A percentile compares a stretch with the other conserved stretches of the same genome.
Conservation (phyloP, 2,113 vertebrate genomes). For the Dendrocopos noguchii region DNA sequence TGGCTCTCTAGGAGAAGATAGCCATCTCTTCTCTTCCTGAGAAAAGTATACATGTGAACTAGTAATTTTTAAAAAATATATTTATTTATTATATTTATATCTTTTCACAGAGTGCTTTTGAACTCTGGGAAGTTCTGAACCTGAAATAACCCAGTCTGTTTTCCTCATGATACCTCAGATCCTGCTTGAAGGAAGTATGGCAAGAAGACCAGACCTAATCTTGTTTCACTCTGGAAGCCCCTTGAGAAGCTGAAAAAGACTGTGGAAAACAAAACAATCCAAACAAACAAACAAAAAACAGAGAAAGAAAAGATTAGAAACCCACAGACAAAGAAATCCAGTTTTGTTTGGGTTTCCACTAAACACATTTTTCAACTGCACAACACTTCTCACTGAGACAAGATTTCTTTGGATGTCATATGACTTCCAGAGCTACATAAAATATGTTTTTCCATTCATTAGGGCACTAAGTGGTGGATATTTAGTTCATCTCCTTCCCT, state of each 20-base stretch:
- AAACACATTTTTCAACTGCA: background rate
- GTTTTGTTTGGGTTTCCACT: background rate
- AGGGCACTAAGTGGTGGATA: background rate
- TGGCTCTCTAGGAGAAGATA: background rate
- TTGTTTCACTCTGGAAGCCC: background rate
- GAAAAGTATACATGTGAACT: background rate
- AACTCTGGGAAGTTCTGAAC: background rate
- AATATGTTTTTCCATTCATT: background rate
- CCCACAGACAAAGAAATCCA: background rate
- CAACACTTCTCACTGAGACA: background rate
- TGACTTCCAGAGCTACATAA: background rate
- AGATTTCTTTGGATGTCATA: background rate
- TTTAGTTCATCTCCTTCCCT: background rate
- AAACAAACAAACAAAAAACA: background rate
- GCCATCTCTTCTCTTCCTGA: background rate
- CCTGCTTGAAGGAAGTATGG: background rate
- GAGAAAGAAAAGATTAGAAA: background rate
- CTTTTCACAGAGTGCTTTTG: background rate
- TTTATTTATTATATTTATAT: too few species aligned
- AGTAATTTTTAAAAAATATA: background rate
- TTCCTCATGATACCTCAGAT: background rate
- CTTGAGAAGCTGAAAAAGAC: background rate
- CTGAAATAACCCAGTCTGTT: background rate
- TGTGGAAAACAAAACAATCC: background rate
- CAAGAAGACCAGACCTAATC: background rate